phyloP scores from a whole-genome alignment of 2,888 invertebrate species.

The Arge pagana region DNA sequence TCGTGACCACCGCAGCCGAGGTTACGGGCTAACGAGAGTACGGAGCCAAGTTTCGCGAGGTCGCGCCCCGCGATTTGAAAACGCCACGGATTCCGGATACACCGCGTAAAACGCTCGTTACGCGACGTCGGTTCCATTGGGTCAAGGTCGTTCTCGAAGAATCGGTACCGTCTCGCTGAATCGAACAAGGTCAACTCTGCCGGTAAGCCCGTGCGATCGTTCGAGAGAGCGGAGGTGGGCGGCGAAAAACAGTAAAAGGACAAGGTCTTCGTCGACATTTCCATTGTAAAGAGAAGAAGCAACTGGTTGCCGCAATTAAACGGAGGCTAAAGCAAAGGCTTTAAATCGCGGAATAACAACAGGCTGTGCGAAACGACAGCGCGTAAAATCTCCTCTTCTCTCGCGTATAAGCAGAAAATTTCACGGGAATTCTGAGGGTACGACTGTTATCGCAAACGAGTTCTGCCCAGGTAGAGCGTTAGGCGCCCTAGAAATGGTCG shows the following conservation, averaged over 20 bases:
- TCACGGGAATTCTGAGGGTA: too few relatives aligned
- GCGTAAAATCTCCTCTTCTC: background rate
- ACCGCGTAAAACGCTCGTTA: background rate
- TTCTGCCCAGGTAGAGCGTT: too few relatives aligned
- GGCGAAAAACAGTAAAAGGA: background rate
- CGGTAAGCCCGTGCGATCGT: conserved; percentile 1
- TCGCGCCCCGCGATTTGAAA: background rate
- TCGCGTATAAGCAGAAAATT: too few relatives aligned
- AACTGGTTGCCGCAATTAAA: conserved; percentile 21
- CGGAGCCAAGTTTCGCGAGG: conserved; percentile 10
- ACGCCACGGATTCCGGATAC: background rate
- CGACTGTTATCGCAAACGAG: too few relatives aligned
- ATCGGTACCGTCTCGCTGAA: background rate
- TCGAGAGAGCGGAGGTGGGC: background rate
- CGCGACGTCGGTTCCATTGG: background rate
- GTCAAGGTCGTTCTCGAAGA: conserved; percentile 8
- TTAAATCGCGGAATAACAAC: conserved; percentile 11
- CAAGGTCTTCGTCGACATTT: conserved; percentile 7
- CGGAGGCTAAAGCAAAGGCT: conserved; percentile 16
- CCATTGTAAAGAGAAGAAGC: conserved; percentile 16
- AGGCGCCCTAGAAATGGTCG: too few relatives aligned
- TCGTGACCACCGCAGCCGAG: background rate
- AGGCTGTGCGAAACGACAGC: background rate
- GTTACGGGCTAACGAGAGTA: conserved; percentile 5
- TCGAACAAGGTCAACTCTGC: conserved; percentile 2